A percentile compares a stretch with the other conserved stretches of the same genome.
phyloP scores from a whole-genome alignment of 2,888 invertebrate species.

The Limnephilus lunatus region DNA sequence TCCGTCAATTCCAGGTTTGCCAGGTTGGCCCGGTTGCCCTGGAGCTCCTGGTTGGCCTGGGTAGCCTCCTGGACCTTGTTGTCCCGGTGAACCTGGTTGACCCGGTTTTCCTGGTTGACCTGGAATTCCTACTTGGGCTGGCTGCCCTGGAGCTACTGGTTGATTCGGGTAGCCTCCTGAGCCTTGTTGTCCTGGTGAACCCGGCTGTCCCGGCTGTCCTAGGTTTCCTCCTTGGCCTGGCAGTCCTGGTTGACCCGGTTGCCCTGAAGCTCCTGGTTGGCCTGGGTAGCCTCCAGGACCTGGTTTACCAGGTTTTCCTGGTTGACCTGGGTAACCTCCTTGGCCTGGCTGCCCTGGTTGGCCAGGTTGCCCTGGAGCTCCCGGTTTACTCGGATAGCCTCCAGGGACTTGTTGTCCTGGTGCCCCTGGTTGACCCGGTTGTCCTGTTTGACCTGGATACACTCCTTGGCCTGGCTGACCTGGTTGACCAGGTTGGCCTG shows the following conservation, averaged over 20 bases:
- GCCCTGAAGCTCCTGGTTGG: slow-evolving; percentile 39
- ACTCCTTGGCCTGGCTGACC: slow-evolving; percentile 67
- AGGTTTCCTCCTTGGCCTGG: slow-evolving; percentile 58
- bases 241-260: slow-evolving; percentile 70
- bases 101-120: slow-evolving; percentile 65
- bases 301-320: neutral
- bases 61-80: slow-evolving; percentile 56
- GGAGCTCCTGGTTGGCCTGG: slow-evolving; percentile 70
- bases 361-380: slow-evolving; percentile 67
- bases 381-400: slow-evolving; percentile 66
- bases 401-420: slow-evolving; percentile 66
- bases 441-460: slow-evolving; percentile 62
- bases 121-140: slow-evolving; percentile 64
- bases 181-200: slow-evolving; percentile 39
- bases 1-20: slow-evolving; percentile 61
- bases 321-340: slow-evolving; percentile 67
- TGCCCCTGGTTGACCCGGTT: slow-evolving; percentile 42
- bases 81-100: slow-evolving; percentile 64
- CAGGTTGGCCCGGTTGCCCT: slow-evolving; percentile 52
- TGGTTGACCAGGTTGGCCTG: slow-evolving; percentile 68
- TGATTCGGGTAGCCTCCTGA: slow-evolving; percentile 67
- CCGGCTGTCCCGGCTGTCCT: slow-evolving; percentile 72
- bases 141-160: slow-evolving; percentile 66
- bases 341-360: slow-evolving; percentile 65
- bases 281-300: slow-evolving; percentile 67